These are phyloP conservation scores for Eira barbara DNA, from an alignment of 2,113 vertebrate species.

Conservation along the genomic window DNA sequence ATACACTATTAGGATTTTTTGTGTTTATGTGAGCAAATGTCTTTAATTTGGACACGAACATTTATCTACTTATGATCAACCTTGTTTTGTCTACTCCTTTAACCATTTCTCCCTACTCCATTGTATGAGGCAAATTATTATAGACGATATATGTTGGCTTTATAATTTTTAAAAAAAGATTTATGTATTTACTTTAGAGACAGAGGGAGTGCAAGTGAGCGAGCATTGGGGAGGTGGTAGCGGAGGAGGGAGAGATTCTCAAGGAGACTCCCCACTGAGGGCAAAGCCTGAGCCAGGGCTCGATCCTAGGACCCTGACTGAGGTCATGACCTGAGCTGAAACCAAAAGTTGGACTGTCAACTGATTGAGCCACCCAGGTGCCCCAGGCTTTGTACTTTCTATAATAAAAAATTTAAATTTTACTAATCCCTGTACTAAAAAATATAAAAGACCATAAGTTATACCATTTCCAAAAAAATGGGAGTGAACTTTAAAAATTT, in stretches of 20 bases:
- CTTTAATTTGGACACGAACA: neutral
- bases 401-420: constrained; percentile 19
- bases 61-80: neutral
- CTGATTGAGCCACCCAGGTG: neutral
- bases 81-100: neutral
- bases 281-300: neutral
- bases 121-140: neutral
- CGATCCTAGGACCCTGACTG: neutral
- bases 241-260: neutral
- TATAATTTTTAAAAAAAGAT: neutral
- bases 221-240: neutral
- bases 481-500: neutral
- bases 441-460: neutral
- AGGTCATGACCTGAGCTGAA: neutral
- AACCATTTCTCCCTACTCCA: neutral
- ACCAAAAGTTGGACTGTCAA: neutral
- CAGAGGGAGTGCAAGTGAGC: neutral
- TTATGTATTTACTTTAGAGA: neutral
- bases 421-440: neutral
- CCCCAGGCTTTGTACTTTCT: neutral
- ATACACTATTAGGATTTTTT: neutral
- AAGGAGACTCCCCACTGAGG: neutral
- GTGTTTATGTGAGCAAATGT: constrained; percentile 30
- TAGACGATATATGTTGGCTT: neutral
- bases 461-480: neutral